Conservation (phyloP, 1,140 invertebrate species). For the Nasonia vitripennis region DNA sequence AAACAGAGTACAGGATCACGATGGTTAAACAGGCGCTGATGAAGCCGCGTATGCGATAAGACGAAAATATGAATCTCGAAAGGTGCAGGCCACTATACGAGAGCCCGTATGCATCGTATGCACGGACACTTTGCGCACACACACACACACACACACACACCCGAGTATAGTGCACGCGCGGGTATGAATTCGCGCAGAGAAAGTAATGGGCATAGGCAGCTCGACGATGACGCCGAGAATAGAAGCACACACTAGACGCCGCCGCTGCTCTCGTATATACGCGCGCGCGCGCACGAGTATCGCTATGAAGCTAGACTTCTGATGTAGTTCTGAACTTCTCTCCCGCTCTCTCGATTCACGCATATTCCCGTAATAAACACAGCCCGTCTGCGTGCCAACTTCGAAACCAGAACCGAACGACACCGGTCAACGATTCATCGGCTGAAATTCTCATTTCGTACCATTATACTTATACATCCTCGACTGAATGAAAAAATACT, state of each 20-base stretch:
- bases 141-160: too few relatives aligned
- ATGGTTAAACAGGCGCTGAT: not conserved
- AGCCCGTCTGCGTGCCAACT: too few relatives aligned
- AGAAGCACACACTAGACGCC: not conserved
- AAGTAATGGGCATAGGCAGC: not conserved
- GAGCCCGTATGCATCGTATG: not conserved
- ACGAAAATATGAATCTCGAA: not conserved
- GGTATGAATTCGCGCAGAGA: not conserved
- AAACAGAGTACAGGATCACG: too few relatives aligned
- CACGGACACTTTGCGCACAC: too few relatives aligned
- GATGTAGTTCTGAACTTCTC: not conserved
- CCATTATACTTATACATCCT: too few relatives aligned
- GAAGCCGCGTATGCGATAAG: not conserved
- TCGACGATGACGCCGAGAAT: not conserved
- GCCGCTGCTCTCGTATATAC: not conserved
- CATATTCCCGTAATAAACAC: too few relatives aligned
- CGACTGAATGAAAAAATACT: too few relatives aligned
- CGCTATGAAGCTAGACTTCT: not conserved
- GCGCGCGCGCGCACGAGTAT: not conserved
- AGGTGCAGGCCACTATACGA: not conserved
- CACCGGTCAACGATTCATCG: too few relatives aligned
- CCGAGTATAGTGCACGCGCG: not conserved
- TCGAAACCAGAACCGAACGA: too few relatives aligned
- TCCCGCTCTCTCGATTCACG: not conserved
- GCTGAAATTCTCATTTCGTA: too few relatives aligned